A percentile compares a stretch with the other conserved stretches of the same genome.
phyloP scores from a whole-genome alignment of 2,797 vertebrate species.

The Ceryle rudis region DNA sequence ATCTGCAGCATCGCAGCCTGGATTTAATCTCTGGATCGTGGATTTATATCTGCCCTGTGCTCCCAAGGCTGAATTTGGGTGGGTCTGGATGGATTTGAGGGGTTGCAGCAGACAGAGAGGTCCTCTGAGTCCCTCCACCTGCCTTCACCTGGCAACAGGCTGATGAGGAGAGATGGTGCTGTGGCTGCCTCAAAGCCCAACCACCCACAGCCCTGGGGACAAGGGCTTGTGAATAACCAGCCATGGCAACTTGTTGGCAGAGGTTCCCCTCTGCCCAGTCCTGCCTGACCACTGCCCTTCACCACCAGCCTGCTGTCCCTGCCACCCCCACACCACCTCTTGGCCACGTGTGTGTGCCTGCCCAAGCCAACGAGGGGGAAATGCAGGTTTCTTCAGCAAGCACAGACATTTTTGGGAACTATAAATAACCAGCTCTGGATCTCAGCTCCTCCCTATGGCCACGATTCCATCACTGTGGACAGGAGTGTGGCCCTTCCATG shows the following conservation, averaged over 20 bases:
- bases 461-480: not conserved
- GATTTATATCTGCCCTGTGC: accelerated
- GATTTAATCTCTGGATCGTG: not conserved
- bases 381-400: not conserved
- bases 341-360: not conserved
- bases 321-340: too few species aligned
- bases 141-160: not conserved
- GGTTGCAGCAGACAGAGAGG: not conserved
- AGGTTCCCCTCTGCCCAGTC: not conserved
- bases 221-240: not conserved
- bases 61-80: not conserved
- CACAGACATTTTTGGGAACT: not conserved
- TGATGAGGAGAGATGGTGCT: too few species aligned
- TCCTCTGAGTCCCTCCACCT: not conserved
- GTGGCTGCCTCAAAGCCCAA: not conserved
- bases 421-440: not conserved
- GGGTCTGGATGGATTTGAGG: not conserved
- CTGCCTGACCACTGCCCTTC: not conserved
- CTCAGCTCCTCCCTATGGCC: not conserved
- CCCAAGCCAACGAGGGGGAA: not conserved
- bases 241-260: not conserved
- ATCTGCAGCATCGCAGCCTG: not conserved
- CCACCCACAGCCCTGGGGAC: too few species aligned
- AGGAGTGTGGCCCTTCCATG: not conserved
- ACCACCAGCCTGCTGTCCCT: not conserved